Evolutionary conservation across 2,888 invertebrate species (phyloP).

Genomic region (Pollenia angustigena): DNA sequence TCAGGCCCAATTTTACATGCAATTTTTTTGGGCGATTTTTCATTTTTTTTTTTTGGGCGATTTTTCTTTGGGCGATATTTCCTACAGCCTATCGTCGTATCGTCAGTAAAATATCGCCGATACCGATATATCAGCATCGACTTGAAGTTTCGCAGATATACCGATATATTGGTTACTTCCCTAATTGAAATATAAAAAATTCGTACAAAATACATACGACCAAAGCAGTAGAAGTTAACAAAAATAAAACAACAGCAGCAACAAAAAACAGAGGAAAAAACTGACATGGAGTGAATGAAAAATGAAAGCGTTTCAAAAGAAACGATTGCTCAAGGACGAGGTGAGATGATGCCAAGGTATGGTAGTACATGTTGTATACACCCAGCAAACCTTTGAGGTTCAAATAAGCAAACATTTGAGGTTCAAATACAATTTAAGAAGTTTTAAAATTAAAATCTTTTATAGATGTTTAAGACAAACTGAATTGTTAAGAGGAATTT

Average conservation of each 20-base stretch:
- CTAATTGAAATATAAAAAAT: background rate
- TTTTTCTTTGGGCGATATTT: too few species aligned
- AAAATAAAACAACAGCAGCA: background rate
- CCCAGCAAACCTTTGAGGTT: conserved; percentile 21
- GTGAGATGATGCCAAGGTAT: conserved; percentile 65
- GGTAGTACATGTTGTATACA: background rate
- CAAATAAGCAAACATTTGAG: conserved; percentile 19
- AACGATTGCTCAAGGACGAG: conserved; percentile 72
- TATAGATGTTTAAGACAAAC: too few species aligned
- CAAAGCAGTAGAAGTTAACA: background rate
- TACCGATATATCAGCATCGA: too few species aligned
- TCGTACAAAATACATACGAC: background rate
- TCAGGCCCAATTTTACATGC: too few species aligned
- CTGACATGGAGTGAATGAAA: conserved; percentile 69
- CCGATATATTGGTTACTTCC: too few species aligned
- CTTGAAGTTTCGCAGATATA: too few species aligned
- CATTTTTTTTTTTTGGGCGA: too few species aligned
- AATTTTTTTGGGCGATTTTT: too few species aligned
- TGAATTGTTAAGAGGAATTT: too few species aligned
- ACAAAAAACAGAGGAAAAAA: conserved; percentile 30
- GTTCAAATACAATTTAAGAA: background rate
- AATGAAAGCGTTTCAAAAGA: conserved; percentile 71
- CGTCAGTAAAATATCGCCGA: too few species aligned
- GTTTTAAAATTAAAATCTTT: too few species aligned
- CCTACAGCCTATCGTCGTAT: too few species aligned